phyloP scores from a whole-genome alignment of 1,140 invertebrate genomes.

The Drosophila oshimai region DNA sequence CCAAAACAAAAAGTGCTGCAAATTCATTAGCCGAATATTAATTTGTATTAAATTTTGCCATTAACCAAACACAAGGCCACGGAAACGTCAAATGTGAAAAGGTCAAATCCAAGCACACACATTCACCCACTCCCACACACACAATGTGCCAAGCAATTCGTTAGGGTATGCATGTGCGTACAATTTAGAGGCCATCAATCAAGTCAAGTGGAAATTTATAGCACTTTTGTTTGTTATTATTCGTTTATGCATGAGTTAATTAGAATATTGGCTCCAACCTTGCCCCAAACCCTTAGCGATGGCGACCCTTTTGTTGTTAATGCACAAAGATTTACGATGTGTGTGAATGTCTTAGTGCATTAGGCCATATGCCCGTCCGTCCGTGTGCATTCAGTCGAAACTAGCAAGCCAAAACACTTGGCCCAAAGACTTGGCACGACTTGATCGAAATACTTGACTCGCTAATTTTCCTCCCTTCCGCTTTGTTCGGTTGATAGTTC shows the following conservation, averaged over 20 bases:
- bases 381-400: constrained; percentile 38
- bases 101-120: constrained; percentile 22
- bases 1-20: neutral
- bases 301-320: constrained; percentile 46
- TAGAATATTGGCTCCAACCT: constrained; percentile 76
- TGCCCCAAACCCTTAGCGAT: constrained; percentile 30
- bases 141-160: constrained; percentile 2
- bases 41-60: constrained; percentile 23
- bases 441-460: constrained; percentile 27
- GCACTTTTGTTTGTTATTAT: constrained; percentile 82
- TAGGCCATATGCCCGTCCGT: constrained; percentile 8
- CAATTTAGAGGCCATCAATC: constrained; percentile 67
- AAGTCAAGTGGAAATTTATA: constrained; percentile 81
- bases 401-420: constrained; percentile 24
- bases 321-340: constrained; percentile 67
- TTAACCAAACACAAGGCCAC: constrained; percentile 6
- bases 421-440: constrained; percentile 26
- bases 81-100: constrained; percentile 43
- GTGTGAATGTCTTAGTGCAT: constrained; percentile 22
- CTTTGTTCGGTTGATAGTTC: constrained; percentile 32
- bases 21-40: constrained; percentile 35
- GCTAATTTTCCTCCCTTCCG: constrained; percentile 66
- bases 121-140: neutral
- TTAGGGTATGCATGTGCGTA: constrained; percentile 18
- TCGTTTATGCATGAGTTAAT: constrained; percentile 81